Evolutionary conservation across 2,113 vertebrate genomes (phyloP).

Genomic region (Poecile atricapillus): DNA sequence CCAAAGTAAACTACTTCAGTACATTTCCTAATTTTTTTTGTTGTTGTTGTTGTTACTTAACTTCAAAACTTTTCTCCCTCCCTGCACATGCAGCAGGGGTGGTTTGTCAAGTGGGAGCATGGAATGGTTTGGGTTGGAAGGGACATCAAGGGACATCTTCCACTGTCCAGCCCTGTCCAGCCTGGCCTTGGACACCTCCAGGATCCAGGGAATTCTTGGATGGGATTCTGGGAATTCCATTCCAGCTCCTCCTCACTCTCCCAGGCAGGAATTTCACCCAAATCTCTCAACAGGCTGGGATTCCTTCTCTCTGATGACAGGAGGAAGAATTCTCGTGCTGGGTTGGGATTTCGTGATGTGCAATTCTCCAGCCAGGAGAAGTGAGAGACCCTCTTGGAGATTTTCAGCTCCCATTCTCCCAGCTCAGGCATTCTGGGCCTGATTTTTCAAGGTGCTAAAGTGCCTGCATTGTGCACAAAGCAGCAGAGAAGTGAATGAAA

Average conservation of each 20-base stretch:
- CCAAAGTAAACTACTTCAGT: background rate
- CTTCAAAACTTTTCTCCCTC: background rate
- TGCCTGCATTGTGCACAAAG: background rate
- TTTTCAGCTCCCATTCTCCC: background rate
- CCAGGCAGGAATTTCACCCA: background rate
- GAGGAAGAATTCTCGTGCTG: fast-evolving
- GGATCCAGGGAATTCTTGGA: too few species aligned
- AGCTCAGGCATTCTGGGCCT: background rate
- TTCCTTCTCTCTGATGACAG: background rate
- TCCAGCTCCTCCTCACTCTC: fast-evolving
- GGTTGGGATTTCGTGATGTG: background rate
- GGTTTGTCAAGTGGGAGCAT: fast-evolving
- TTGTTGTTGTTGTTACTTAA: background rate
- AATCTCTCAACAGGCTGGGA: fast-evolving
- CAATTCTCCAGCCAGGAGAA: background rate
- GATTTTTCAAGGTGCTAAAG: background rate
- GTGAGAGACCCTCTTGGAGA: fast-evolving
- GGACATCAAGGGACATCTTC: background rate
- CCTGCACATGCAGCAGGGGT: fast-evolving
- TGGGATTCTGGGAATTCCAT: background rate
- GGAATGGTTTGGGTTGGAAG: background rate
- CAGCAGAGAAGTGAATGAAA: background rate
- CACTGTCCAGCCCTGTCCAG: fast-evolving
- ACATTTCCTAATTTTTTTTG: background rate
- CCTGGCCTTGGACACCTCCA: background rate